These are phyloP conservation scores for Meganola albula DNA, from an alignment of 2,888 invertebrate species.

Conservation along the genomic window DNA sequence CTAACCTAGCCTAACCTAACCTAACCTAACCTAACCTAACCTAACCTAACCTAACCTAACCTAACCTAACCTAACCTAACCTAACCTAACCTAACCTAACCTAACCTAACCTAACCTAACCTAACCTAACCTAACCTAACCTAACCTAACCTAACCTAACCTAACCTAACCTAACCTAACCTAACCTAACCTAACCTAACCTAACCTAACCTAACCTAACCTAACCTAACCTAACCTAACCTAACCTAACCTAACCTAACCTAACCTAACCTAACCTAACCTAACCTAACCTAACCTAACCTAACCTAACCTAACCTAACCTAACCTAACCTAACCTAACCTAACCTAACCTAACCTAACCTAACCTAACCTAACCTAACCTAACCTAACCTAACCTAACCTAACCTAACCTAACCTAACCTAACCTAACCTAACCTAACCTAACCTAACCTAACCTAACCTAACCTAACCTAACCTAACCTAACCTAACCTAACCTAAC, in stretches of 20 bases:
- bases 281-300: slow-evolving; percentile 8
- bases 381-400: slow-evolving; percentile 12
- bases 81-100: slow-evolving; percentile 9
- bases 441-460: slow-evolving; percentile 13
- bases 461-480: slow-evolving; percentile 11
- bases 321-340: slow-evolving; percentile 10
- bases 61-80: slow-evolving; percentile 9
- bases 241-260: slow-evolving; percentile 10
- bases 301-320: slow-evolving; percentile 10
- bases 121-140: slow-evolving; percentile 9
- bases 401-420: slow-evolving; percentile 13
- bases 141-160: slow-evolving; percentile 8
- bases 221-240: slow-evolving; percentile 9
- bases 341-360: slow-evolving; percentile 11
- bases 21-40: slow-evolving; percentile 9
- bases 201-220: slow-evolving; percentile 7
- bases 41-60: slow-evolving; percentile 9
- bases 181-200: slow-evolving; percentile 6
- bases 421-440: slow-evolving; percentile 13
- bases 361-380: slow-evolving; percentile 14
- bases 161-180: slow-evolving; percentile 9
- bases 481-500: slow-evolving; percentile 10
- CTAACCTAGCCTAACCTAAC: slow-evolving; percentile 9
- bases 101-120: slow-evolving; percentile 9
- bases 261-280: slow-evolving; percentile 7